Evolutionary conservation across 2,797 vertebrate species (phyloP).

Genomic region (Pelodytes ibericus): DNA sequence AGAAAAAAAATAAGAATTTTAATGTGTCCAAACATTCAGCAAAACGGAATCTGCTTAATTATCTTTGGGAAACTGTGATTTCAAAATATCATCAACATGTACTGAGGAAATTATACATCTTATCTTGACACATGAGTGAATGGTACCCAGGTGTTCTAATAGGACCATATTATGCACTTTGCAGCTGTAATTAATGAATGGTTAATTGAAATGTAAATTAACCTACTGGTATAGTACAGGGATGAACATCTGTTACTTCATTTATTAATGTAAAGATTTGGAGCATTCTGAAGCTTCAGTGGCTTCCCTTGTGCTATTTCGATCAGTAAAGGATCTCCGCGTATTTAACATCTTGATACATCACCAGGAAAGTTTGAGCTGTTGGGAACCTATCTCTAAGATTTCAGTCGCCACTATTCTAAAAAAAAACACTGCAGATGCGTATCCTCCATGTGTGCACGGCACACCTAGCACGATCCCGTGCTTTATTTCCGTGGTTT

Average conservation of each 20-base stretch:
- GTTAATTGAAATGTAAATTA: constrained; percentile 33
- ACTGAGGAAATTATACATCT: constrained; percentile 14
- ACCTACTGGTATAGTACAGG: neutral
- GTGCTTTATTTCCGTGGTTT: no score
- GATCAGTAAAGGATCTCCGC: neutral
- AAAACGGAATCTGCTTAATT: neutral
- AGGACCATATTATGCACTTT: constrained; percentile 5
- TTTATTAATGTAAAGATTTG: constrained; percentile 13
- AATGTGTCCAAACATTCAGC: neutral
- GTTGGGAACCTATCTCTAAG: no score
- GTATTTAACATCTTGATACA: neutral
- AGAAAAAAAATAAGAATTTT: no score
- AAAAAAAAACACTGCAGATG: no score
- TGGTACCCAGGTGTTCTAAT: constrained; percentile 13
- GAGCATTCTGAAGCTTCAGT: neutral
- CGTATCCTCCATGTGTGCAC: no score
- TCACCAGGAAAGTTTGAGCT: neutral
- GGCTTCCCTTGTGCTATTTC: neutral
- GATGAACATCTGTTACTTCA: constrained; percentile 31
- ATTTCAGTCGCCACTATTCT: no score
- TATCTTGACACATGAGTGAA: constrained; percentile 7
- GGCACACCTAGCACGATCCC: no score
- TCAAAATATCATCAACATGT: neutral
- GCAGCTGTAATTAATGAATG: constrained; percentile 29
- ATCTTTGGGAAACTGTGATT: constrained; percentile 1